These are phyloP conservation scores for Encarsia formosa DNA, from an alignment of 2,888 invertebrate species.

Conservation along the genomic window DNA sequence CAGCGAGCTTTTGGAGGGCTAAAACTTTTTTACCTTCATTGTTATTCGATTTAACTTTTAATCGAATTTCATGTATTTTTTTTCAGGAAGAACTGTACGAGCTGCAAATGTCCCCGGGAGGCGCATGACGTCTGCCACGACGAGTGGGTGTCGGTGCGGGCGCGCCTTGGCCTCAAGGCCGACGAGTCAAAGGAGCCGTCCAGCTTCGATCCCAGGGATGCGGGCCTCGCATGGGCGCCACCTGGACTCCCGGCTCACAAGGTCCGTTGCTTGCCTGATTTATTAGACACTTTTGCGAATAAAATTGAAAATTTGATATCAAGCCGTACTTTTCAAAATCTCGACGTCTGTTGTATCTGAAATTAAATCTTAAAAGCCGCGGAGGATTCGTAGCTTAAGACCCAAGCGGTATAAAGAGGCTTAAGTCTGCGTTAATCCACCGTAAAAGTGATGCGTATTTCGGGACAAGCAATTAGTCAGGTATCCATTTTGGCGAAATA, in stretches of 20 bases:
- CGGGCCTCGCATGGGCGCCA: conserved; percentile 74
- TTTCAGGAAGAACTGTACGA: conserved; percentile 87
- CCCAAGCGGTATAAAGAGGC: too few relatives aligned
- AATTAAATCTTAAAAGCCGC: too few relatives aligned
- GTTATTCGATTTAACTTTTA: too few relatives aligned
- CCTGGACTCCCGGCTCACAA: conserved; percentile 57
- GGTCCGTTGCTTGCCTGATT: conserved; percentile 38
- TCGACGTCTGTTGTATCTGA: too few relatives aligned
- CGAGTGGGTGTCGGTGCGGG: conserved; percentile 75
- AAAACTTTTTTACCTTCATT: too few relatives aligned
- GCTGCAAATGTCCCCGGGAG: conserved; percentile 88
- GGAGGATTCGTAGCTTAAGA: too few relatives aligned
- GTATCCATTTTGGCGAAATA: background rate
- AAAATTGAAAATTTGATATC: too few relatives aligned
- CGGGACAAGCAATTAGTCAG: background rate
- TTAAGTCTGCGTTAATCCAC: too few relatives aligned
- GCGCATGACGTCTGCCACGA: conserved; percentile 86
- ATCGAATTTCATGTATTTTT: too few relatives aligned
- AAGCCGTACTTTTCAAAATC: too few relatives aligned
- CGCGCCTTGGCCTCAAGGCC: conserved; percentile 64
- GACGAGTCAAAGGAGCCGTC: conserved; percentile 56
- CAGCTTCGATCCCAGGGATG: conserved; percentile 58
- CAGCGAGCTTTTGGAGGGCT: too few relatives aligned
- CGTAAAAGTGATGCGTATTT: background rate
- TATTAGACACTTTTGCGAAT: background rate